These are phyloP conservation scores for Fissipunctia ypsillon DNA, from an alignment of 2,888 invertebrate species.

Conservation along the genomic window DNA sequence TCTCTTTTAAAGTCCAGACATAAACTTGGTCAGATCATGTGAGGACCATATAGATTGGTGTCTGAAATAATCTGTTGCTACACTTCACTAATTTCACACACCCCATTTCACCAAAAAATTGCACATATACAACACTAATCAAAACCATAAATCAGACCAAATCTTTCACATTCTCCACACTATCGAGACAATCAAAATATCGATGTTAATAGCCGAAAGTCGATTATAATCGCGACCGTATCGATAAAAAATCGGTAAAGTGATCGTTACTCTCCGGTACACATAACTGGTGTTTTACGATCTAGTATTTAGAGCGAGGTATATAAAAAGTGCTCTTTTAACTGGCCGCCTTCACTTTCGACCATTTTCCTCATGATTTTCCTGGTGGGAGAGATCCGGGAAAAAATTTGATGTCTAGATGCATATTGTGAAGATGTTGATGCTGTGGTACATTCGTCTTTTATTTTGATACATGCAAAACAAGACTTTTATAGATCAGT, in stretches of 20 bases:
- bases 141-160: conserved; percentile 36
- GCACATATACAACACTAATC: not conserved
- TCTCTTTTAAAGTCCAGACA: no score
- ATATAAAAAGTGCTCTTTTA: conserved; percentile 44
- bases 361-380: conserved; percentile 36
- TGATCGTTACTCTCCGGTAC: conserved; percentile 47
- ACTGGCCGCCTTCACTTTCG: conserved; percentile 58
- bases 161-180: conserved; percentile 47
- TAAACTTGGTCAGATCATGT: no score
- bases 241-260: conserved; percentile 72
- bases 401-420: conserved; percentile 19
- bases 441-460: not conserved
- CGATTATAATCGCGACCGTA: conserved; percentile 77
- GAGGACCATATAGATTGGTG: no score
- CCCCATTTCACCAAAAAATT: conserved; percentile 11
- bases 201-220: conserved; percentile 82
- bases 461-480: not conserved
- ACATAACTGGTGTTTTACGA: conserved; percentile 58
- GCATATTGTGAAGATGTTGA: conserved; percentile 13
- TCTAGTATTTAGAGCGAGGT: conserved; percentile 54
- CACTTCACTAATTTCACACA: conserved; percentile 1
- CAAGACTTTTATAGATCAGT: not conserved
- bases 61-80: not conserved
- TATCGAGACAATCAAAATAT: conserved; percentile 64
- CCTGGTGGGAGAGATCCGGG: conserved; percentile 32